Percentiles rank a stretch among this genome's conserved stretches.
These are phyloP conservation scores for Nomada fucata DNA, from an alignment of 2,888 invertebrate species.

Conservation along the genomic window DNA sequence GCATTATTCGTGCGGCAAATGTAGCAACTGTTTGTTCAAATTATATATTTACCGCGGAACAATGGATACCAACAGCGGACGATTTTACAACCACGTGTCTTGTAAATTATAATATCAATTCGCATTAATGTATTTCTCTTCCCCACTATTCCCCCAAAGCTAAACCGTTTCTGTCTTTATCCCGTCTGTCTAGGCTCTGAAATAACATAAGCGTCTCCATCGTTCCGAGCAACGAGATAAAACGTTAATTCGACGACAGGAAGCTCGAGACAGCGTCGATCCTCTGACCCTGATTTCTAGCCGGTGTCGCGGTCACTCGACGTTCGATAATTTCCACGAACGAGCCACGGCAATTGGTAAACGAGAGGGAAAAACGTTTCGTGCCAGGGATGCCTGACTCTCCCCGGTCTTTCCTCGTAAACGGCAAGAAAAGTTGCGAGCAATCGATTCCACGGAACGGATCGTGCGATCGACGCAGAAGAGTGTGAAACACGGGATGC, in stretches of 20 bases:
- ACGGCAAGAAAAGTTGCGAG: constrained; percentile 65
- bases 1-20: too few species aligned
- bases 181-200: too few species aligned
- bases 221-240: constrained; percentile 30
- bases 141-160: too few species aligned
- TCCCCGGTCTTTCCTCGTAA: constrained; percentile 59
- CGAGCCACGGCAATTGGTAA: constrained; percentile 31
- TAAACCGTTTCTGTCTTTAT: too few species aligned
- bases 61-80: too few species aligned
- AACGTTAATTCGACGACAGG: constrained; percentile 41
- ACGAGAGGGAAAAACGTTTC: constrained; percentile 20
- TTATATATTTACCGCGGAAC: too few species aligned
- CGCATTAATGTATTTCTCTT: too few species aligned
- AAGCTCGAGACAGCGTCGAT: constrained; percentile 41
- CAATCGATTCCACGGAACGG: constrained; percentile 73
- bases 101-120: too few species aligned
- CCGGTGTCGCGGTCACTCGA: background rate
- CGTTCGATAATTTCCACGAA: constrained; percentile 41
- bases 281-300: constrained; percentile 48
- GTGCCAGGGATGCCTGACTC: constrained; percentile 43
- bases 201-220: background rate
- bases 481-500: constrained; percentile 35
- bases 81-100: too few species aligned
- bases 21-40: too few species aligned
- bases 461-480: constrained; percentile 71